Base-by-base conservation (phyloP, 2,888 invertebrate species). In the Galerucella calmariensis region DNA sequence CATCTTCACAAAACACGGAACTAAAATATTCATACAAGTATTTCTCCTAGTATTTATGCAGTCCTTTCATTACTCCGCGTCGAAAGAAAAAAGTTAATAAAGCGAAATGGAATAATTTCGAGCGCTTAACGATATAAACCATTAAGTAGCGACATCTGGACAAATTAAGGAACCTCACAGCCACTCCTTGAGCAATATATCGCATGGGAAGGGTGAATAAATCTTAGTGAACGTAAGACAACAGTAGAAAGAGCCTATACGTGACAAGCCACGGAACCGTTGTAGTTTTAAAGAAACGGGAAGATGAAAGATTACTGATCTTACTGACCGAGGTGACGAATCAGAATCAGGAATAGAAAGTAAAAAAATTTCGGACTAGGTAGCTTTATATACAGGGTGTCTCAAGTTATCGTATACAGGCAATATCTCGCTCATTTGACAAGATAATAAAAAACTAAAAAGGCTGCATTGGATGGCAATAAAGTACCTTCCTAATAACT, bases 151-250 rank as follows among this genome's bases (percentile, higher is more conserved):
- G 77, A 75, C 74, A 77, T 74, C 59, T 69, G 70, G 75, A 73
- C 75, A 75, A 75, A 77, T 77, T 77, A 75, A 77, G 75, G 67
- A 72, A 74, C 74, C 70, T 74, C 44, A 67, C n/a, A 72, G 74
- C 72, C 75, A 75, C 71, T 77, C 75, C 75, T 74, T 53, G 48
- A 61, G 75, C 74, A 59, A 75, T 77, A 77, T 75, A 77, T 77
- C 63, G 72, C 61, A 74, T 74, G 53, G 56, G 75, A 76, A 75
- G 76, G 78, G 76, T 78, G 75, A 69, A 78, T 78, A 78, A 78
- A 78, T 78, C 78, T 75, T 69, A 35, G 59, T 53, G 62, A 66
- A 72, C 66, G 35, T 65, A 65, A 51, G 67, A 41, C 66, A 65
- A 59, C 65, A 61, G 24, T 46, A 61, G 69, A 69, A 69, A 69